phyloP scores from a whole-genome alignment of 2,888 invertebrate species.

The Hirudinaria manillensis region DNA sequence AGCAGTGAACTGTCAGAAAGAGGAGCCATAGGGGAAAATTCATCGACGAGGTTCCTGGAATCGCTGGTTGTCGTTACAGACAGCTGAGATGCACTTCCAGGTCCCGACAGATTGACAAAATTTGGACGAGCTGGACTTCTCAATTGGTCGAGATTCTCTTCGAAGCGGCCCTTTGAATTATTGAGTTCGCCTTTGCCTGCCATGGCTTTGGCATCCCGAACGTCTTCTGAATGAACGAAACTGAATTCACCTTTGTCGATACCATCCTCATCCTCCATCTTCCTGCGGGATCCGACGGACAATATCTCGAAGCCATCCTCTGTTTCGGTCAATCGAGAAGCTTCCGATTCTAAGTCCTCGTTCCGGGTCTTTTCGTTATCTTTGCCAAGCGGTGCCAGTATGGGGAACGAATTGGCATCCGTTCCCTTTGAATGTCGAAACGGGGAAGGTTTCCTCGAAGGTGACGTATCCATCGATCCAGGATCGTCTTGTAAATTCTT shows the following conservation, averaged over 20 bases:
- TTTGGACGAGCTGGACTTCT: slow-evolving; percentile 5
- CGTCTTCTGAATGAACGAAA: neutral
- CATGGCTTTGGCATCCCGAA: neutral
- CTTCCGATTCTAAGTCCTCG: neutral
- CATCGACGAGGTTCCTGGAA: neutral
- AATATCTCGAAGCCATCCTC: slow-evolving; percentile 4
- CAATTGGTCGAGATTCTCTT: neutral
- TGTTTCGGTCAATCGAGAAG: neutral
- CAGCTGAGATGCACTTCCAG: neutral
- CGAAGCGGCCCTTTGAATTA: too few relatives aligned
- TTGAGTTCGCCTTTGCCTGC: neutral
- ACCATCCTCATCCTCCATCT: neutral
- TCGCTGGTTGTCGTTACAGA: neutral
- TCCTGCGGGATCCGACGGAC: neutral
- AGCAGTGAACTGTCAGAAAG: slow-evolving; percentile 8
- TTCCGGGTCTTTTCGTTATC: neutral
- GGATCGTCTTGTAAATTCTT: neutral
- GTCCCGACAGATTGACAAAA: neutral
- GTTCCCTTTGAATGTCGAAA: neutral
- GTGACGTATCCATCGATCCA: neutral
- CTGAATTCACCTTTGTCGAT: slow-evolving; percentile 5
- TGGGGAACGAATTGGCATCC: neutral
- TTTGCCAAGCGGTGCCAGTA: slow-evolving; percentile 1
- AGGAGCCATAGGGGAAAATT: neutral
- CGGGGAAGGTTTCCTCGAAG: neutral